Evolutionary conservation across 2,888 invertebrate genomes (phyloP).

Genomic region (Drosophila prostipennis): DNA sequence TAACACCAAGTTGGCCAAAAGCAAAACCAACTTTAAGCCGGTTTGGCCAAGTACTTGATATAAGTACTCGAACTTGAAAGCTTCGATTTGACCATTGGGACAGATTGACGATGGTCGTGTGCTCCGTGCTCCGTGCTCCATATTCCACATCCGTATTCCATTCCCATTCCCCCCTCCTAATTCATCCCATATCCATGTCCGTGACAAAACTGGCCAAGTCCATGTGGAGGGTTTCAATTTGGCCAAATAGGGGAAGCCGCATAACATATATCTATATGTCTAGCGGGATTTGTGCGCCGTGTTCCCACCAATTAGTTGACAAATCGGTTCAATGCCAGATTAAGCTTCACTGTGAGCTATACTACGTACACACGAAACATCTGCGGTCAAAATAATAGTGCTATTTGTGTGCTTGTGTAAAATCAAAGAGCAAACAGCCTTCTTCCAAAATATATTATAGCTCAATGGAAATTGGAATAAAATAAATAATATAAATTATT

Average conservation of each 20-base stretch:
- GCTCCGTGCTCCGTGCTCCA: not conserved
- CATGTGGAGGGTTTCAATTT: no score
- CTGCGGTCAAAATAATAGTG: not conserved
- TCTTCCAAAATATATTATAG: not conserved
- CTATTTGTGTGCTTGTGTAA: not conserved
- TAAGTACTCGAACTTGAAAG: slow-evolving; percentile 41
- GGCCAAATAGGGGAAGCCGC: slow-evolving; percentile 24
- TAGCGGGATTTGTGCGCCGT: slow-evolving; percentile 42
- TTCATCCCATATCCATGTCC: slow-evolving; percentile 4
- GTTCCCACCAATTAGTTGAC: slow-evolving; percentile 54
- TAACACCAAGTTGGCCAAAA: slow-evolving; percentile 28
- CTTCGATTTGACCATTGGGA: slow-evolving; percentile 45
- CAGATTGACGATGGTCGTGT: slow-evolving; percentile 30
- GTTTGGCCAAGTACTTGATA: slow-evolving; percentile 9
- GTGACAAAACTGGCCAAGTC: slow-evolving; percentile 29
- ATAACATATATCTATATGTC: slow-evolving; percentile 41
- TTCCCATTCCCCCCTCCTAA: no score
- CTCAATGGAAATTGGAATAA: not conserved
- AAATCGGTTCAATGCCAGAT: slow-evolving; percentile 45
- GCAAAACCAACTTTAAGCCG: slow-evolving; percentile 15
- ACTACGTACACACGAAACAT: not conserved
- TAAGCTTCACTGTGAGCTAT: slow-evolving; percentile 31
- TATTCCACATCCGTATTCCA: not conserved
- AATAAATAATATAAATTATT: no score
- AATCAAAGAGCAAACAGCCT: not conserved